Conservation (phyloP, 2,113 vertebrate genomes). For the Xyrauchen texanus region DNA sequence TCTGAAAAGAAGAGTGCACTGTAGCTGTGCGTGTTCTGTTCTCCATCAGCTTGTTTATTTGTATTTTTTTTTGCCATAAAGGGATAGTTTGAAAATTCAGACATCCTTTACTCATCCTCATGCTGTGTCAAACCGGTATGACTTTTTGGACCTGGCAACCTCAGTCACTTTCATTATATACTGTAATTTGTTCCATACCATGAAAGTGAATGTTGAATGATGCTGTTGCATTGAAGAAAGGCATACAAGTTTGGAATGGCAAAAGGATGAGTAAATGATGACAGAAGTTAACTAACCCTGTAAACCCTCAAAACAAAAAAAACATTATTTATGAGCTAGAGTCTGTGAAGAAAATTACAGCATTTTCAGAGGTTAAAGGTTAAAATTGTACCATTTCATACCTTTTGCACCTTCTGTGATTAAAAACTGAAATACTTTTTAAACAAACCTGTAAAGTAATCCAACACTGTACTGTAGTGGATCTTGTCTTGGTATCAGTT, state of each 20-base stretch:
- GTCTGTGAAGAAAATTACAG: neutral
- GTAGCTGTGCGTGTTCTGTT: neutral
- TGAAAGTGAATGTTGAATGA: no score
- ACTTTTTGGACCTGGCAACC: no score
- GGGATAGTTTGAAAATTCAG: no score
- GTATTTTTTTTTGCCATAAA: no score
- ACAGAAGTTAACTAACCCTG: no score
- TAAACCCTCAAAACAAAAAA: neutral
- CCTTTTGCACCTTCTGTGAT: conserved; percentile 28
- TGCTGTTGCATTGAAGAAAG: no score
- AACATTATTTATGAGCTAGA: neutral
- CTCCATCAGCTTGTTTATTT: neutral
- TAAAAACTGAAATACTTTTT: conserved; percentile 18
- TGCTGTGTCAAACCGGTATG: no score
- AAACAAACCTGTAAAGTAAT: neutral
- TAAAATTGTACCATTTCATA: neutral
- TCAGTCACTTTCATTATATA: no score
- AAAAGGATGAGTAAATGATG: no score
- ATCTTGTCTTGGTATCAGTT: conserved; percentile 28
- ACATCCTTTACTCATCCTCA: no score
- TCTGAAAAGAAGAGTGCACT: neutral
- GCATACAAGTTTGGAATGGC: no score
- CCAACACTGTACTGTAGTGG: neutral
- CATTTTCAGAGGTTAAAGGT: neutral
- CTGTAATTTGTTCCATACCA: no score